These are phyloP conservation scores for Calyptomena viridis DNA, from an alignment of 2,113 vertebrate genomes.

Conservation along the genomic window DNA sequence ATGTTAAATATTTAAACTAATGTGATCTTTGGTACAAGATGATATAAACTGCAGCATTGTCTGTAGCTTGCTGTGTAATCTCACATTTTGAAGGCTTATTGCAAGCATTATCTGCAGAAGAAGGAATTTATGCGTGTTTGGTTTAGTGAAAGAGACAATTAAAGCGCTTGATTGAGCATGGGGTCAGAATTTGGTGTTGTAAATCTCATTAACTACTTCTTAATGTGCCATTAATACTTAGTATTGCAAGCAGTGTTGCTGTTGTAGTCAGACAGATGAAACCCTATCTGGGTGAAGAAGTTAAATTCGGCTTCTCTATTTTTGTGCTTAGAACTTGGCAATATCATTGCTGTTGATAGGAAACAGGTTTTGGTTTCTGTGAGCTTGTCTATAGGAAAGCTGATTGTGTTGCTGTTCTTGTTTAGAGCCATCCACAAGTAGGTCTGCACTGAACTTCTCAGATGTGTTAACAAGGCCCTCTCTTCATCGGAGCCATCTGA, in stretches of 20 bases:
- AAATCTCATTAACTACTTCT: neutral
- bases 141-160: neutral
- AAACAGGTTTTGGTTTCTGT: constrained; percentile 39
- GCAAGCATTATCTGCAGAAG: neutral
- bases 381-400: constrained; percentile 4
- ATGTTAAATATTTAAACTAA: neutral
- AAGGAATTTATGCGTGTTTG: neutral
- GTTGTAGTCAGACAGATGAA: neutral
- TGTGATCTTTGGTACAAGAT: neutral
- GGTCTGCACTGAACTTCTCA: constrained; percentile 86
- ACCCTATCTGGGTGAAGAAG: constrained; percentile 41
- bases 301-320: constrained; percentile 53
- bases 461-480: constrained; percentile 91
- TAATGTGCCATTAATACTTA: neutral
- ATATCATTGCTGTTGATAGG: neutral
- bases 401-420: constrained; percentile 12
- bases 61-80: neutral
- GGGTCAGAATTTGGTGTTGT: neutral
- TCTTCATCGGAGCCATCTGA: constrained; percentile 89
- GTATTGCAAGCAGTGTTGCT: neutral
- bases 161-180: neutral
- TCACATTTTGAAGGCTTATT: neutral
- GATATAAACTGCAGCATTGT: neutral
- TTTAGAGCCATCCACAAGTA: constrained; percentile 89
- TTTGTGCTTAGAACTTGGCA: constrained; percentile 35